Evolutionary conservation across 1,140 invertebrate species (phyloP).

Genomic region (Eubasilissa regina): DNA sequence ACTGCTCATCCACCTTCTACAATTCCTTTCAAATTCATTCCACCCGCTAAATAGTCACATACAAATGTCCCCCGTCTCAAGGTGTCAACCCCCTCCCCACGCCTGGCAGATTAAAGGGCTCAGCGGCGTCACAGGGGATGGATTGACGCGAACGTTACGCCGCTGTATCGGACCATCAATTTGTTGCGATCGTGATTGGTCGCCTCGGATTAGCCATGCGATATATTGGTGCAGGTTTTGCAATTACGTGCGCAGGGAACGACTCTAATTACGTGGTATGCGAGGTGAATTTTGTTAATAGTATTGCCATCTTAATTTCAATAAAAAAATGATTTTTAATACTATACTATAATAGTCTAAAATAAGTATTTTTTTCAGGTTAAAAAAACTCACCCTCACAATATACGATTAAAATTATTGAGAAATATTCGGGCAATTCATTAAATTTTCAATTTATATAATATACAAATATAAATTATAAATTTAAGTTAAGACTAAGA

Average conservation of each 20-base stretch:
- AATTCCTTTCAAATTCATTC: not conserved
- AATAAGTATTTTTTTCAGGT: no score
- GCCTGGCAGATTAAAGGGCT: slow-evolving; percentile 28
- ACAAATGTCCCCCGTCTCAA: slow-evolving; percentile 1
- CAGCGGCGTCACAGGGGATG: slow-evolving; percentile 34
- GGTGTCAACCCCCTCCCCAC: slow-evolving; percentile 14
- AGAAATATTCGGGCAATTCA: no score
- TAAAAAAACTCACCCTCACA: no score
- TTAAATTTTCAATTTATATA: no score
- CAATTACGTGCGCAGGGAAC: slow-evolving; percentile 1
- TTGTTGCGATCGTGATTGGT: slow-evolving; percentile 46
- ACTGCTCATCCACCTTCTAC: no score
- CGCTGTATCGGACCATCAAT: slow-evolving; percentile 42
- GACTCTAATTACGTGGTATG: slow-evolving; percentile 30
- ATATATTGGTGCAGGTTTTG: slow-evolving; percentile 27
- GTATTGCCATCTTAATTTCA: no score
- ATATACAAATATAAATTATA: no score
- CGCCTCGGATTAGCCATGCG: slow-evolving; percentile 36
- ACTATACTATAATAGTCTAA: no score
- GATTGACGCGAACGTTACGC: slow-evolving; percentile 46
- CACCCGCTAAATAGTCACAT: not conserved
- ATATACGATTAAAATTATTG: no score
- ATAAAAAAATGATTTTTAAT: no score
- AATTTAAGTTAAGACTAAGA: no score
- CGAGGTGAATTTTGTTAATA: not conserved